Percentiles rank a stretch among this genome's conserved stretches.
Evolutionary conservation across 92 coral and sea anemone species (phyloP).

Genomic region (Zoanthus sociatus): DNA sequence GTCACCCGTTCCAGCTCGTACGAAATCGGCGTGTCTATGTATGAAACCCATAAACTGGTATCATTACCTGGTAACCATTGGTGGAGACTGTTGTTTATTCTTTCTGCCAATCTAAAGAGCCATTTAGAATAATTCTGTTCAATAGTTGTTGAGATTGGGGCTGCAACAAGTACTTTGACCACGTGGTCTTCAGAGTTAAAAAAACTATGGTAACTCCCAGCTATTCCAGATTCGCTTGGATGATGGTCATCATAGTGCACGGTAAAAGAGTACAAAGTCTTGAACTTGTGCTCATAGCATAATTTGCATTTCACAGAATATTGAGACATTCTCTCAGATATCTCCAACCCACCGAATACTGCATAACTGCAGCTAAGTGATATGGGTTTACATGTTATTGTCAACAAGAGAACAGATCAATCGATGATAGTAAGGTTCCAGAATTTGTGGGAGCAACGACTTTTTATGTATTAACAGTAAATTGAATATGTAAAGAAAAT

Average conservation of each 20-base stretch:
- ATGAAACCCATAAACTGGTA: no score
- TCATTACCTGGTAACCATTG: no score
- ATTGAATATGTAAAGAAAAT: neutral
- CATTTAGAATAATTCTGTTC: no score
- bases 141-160: neutral
- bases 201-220: neutral
- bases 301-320: no score
- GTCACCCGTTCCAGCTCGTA: no score
- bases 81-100: no score
- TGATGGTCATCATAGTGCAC: neutral
- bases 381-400: neutral
- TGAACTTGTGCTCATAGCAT: neutral
- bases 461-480: neutral
- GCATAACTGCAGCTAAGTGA: neutral
- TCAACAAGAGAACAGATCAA: neutral
- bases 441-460: neutral
- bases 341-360: neutral
- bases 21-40: no score
- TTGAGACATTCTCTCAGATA: no score
- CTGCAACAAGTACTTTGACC: neutral
- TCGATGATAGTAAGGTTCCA: neutral
- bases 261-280: neutral
- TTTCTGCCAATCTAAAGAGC: no score
- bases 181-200: neutral
- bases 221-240: neutral